Base-by-base conservation (phyloP, 1,140 invertebrate species). In the Aphaenogaster floridana region DNA sequence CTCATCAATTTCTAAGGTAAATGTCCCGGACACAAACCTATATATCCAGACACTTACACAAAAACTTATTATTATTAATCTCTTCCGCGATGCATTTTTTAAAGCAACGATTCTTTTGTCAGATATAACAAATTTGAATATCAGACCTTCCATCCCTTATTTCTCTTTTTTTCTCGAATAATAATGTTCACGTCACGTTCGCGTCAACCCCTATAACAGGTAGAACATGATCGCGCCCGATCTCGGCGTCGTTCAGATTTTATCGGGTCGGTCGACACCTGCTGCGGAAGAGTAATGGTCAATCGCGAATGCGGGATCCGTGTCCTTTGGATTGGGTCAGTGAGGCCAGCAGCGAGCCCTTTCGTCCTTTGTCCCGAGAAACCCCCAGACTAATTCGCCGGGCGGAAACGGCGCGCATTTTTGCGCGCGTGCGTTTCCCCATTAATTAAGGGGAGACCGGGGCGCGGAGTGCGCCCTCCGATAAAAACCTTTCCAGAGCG, bases 361-460 rank as follows among this genome's bases (percentile, higher is more conserved):
- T 88, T 90, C 54, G 83, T 76, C 36, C 71, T 72, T 69, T 36
- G 77, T 34, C 52, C 71, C 50, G 63, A 50, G 52, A 28, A 57
- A 69, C 8, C 63, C 69, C 15, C 17, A 21, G 79, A 90, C 88
- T 91, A 91, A 91, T 91, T 89, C 68, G 79, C 59, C 71, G 57
- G 21, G 52, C 86, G 63, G 71, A 48, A 88, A 85, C 79, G 72
- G 57, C 63, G 84, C 83, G 69, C 21, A 74, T 42, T 66, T 69
- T 69, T 48, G 45, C 64, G 57, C 57, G 84, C 84, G 80, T 83
- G 79, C 72, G 88, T 77, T 78, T 86, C 63, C 83, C 83, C 89
- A 90, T 91, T 91, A 91, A 91, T 92, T 91, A 91, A 91, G 88
- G 88, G 74, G 88, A 42, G 54, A 39, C 9, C 39, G 13, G 17